phyloP scores from a whole-genome alignment of 1,140 invertebrate species.

The Zaprionus kolodkinae region DNA sequence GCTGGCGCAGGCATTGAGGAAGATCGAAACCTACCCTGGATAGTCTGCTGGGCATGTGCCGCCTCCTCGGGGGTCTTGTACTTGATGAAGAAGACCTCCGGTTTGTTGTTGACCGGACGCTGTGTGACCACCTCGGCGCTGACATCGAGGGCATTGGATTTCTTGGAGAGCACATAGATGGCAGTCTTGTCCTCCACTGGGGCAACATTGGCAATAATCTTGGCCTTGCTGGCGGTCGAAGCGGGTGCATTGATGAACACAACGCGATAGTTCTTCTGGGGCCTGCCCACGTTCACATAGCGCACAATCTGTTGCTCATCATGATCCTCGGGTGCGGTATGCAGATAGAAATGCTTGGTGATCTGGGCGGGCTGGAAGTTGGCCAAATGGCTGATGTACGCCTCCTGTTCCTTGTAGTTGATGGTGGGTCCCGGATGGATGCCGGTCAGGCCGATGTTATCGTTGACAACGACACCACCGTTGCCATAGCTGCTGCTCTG shows the following conservation, averaged over 20 bases:
- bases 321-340: constrained; percentile 89
- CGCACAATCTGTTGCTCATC: constrained; percentile 85
- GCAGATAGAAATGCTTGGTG: constrained; percentile 91
- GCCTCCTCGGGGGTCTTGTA: constrained; percentile 89
- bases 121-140: constrained; percentile 77
- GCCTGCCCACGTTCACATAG: constrained; percentile 84
- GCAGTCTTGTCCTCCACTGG: constrained; percentile 92
- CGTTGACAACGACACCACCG: constrained; percentile 24
- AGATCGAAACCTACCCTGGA: constrained; percentile 66
- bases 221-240: constrained; percentile 87
- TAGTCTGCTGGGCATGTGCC: constrained; percentile 77
- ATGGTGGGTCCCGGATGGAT: constrained; percentile 60
- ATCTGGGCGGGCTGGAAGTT: constrained; percentile 86
- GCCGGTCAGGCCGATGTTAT: constrained; percentile 59
- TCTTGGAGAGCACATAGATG: constrained; percentile 93
- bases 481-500: not conserved
- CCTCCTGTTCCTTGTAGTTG: constrained; percentile 85
- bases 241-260: constrained; percentile 94
- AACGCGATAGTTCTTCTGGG: constrained; percentile 93
- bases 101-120: constrained; percentile 86
- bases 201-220: constrained; percentile 88
- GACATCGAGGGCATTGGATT: constrained; percentile 73
- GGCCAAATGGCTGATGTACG: constrained; percentile 75
- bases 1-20: not conserved
- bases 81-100: constrained; percentile 90